phyloP scores from a whole-genome alignment of 2,888 invertebrate species.

The Apotomis turbidana region DNA sequence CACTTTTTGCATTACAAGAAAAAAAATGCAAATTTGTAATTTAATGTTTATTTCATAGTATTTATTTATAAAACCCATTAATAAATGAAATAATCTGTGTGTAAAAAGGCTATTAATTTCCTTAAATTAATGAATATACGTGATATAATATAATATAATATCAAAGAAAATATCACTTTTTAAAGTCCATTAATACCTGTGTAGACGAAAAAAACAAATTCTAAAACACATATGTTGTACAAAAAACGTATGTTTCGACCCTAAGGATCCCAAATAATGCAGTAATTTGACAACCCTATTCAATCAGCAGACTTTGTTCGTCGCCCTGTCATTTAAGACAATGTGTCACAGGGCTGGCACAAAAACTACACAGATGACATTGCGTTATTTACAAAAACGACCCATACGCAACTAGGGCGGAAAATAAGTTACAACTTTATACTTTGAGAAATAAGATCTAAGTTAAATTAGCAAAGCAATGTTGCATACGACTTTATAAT shows the following conservation, averaged over 20 bases:
- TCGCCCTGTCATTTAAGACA: constrained; percentile 20
- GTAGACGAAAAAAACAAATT: too few relatives aligned
- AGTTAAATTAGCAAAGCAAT: not conserved
- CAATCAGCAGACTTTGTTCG: constrained; percentile 29
- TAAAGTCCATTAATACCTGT: too few relatives aligned
- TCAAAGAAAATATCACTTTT: too few relatives aligned
- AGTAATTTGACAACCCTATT: constrained; percentile 31
- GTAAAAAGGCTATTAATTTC: too few relatives aligned
- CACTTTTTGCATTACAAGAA: too few relatives aligned
- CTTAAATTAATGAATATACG: too few relatives aligned
- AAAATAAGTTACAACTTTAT: not conserved
- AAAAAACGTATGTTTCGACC: not conserved
- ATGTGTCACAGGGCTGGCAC: constrained; percentile 23
- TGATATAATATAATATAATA: too few relatives aligned
- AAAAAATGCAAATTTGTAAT: too few relatives aligned
- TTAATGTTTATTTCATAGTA: too few relatives aligned
- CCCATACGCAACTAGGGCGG: not conserved
- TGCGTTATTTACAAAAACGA: not conserved
- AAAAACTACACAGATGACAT: constrained; percentile 22
- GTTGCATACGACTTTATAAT: not conserved
- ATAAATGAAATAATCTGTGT: too few relatives aligned
- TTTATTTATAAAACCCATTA: too few relatives aligned
- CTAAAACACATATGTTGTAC: too few relatives aligned
- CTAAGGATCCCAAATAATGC: constrained; percentile 13
- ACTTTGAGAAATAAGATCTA: not conserved